A percentile compares a stretch with the other conserved stretches of the same genome.
These are phyloP conservation scores for Syrrhaptes paradoxus DNA, from an alignment of 2,113 vertebrate genomes.

Conservation along the genomic window DNA sequence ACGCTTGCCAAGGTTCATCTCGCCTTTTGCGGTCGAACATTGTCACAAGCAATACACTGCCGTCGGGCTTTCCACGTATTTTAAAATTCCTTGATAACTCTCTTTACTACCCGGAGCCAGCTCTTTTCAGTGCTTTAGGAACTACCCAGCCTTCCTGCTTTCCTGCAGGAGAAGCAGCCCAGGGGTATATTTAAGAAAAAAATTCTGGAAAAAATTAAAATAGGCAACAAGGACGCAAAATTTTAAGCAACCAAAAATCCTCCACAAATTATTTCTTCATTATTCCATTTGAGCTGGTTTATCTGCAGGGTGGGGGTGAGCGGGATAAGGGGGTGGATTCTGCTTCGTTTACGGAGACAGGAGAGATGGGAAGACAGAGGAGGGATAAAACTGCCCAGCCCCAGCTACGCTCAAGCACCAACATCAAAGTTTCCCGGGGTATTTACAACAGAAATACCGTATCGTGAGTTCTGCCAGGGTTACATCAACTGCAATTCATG, in stretches of 20 bases:
- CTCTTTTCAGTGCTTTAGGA: neutral
- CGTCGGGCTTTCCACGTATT: neutral
- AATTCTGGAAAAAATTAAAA: neutral
- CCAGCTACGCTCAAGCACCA: neutral
- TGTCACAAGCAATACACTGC: accelerated
- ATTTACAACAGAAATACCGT: neutral
- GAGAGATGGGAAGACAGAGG: neutral
- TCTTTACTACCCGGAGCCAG: neutral
- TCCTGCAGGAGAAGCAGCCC: neutral
- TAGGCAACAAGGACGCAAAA: accelerated
- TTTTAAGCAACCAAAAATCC: neutral
- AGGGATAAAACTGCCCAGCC: neutral
- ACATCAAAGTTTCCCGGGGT: neutral
- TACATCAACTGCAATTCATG: neutral
- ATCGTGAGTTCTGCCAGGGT: neutral
- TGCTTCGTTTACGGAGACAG: neutral
- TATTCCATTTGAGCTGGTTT: neutral
- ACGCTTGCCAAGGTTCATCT: neutral
- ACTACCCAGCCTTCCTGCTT: neutral
- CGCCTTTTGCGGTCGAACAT: neutral
- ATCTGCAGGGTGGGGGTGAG: neutral
- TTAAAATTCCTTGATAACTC: neutral
- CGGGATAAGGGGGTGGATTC: neutral
- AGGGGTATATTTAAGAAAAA: neutral
- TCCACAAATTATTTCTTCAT: neutral